These are phyloP conservation scores for Hippocampus guttulatus DNA, from an alignment of 2,113 vertebrate genomes.

Conservation along the genomic window DNA sequence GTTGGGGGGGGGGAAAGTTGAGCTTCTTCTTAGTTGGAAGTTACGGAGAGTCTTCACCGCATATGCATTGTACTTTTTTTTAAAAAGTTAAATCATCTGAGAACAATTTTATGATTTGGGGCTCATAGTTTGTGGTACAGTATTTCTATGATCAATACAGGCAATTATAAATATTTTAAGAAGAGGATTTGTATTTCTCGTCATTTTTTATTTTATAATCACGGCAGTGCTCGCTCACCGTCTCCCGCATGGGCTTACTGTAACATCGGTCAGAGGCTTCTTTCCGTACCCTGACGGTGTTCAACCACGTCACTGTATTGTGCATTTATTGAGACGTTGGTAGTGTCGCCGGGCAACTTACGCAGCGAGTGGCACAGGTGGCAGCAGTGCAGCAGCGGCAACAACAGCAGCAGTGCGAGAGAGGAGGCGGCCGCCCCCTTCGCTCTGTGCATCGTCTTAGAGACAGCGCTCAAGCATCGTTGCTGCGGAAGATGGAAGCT, in stretches of 20 bases:
- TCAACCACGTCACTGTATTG: background rate
- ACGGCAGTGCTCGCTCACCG: background rate
- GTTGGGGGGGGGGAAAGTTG: background rate
- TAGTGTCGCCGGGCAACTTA: constrained; percentile 45
- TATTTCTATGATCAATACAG: background rate
- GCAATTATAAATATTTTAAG: background rate
- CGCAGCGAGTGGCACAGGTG: constrained; percentile 67
- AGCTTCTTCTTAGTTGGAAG: background rate
- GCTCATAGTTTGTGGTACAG: background rate
- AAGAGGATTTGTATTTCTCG: background rate
- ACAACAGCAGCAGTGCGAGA: constrained; percentile 55
- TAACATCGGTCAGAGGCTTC: background rate
- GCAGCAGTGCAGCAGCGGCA: constrained; percentile 56
- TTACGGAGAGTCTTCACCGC: background rate
- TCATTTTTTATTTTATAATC: background rate
- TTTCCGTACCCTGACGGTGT: background rate
- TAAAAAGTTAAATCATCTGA: background rate
- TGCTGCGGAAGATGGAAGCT: constrained; percentile 24
- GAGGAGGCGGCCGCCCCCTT: constrained; percentile 46
- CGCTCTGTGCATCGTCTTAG: constrained; percentile 65
- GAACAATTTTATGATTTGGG: background rate
- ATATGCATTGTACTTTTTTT: too few species aligned
- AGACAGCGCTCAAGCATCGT: constrained; percentile 43
- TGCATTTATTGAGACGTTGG: background rate
- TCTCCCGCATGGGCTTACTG: background rate